These are phyloP conservation scores for Dorcus hopei DNA, from an alignment of 2,888 invertebrate genomes.

Conservation along the genomic window DNA sequence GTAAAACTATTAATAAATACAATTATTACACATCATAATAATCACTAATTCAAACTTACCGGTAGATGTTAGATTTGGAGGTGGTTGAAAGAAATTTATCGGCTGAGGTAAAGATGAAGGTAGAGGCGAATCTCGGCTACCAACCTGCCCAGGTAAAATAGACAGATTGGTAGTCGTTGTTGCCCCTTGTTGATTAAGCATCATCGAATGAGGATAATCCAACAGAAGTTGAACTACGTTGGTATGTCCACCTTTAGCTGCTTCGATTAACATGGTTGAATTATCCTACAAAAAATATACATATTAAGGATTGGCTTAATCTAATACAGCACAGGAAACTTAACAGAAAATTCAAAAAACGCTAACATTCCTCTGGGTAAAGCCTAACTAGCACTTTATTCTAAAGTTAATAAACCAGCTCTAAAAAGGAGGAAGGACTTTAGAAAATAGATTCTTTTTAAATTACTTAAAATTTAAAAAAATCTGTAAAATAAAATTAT, in stretches of 20 bases:
- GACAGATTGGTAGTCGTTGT: constrained; percentile 43
- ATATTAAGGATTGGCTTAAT: background rate
- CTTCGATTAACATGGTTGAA: constrained; percentile 97
- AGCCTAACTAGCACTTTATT: too few species aligned
- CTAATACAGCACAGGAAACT: background rate
- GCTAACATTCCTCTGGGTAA: background rate
- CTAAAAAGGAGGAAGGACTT: too few species aligned
- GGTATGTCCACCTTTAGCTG: constrained; percentile 96
- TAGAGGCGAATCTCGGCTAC: constrained; percentile 43
- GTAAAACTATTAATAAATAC: constrained; percentile 46
- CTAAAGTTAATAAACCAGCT: too few species aligned
- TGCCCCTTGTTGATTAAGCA: constrained; percentile 57
- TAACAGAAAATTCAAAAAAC: constrained; percentile 1
- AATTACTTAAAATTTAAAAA: background rate
- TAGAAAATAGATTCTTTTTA: too few species aligned
- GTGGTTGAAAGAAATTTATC: constrained; percentile 47
- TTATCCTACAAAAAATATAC: constrained; percentile 65
- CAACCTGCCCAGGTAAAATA: constrained; percentile 44
- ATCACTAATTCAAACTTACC: constrained; percentile 21
- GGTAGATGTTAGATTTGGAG: constrained; percentile 40
- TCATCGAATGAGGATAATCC: constrained; percentile 87
- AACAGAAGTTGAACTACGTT: constrained; percentile 91
- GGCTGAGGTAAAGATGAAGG: constrained; percentile 34
- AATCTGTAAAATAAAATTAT: background rate
- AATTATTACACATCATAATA: background rate